phyloP scores from a whole-genome alignment of 1,140 invertebrate species.

The Zeugodacus cucurbitae region DNA sequence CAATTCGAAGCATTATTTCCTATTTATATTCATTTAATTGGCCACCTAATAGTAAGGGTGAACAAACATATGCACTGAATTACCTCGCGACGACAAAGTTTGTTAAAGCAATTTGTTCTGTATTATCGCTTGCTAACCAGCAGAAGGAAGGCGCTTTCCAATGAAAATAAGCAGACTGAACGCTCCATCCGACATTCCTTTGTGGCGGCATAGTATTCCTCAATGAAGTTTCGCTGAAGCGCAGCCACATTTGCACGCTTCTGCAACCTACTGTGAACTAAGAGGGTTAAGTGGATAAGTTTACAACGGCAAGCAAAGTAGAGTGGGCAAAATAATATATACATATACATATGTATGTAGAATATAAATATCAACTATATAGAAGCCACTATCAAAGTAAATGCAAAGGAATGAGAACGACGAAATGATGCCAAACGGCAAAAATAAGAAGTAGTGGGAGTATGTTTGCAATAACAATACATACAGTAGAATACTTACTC shows the following conservation, averaged over 20 bases:
- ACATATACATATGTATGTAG: background rate
- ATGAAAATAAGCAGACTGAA: background rate
- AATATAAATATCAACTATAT: background rate
- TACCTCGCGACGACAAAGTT: no score
- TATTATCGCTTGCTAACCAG: background rate
- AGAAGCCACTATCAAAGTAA: background rate
- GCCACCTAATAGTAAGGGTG: no score
- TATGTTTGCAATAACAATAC: background rate
- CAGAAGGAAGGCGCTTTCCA: background rate
- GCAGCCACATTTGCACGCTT: background rate
- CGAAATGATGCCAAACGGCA: background rate
- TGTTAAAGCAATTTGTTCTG: no score
- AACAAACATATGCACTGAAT: no score
- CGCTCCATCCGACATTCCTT: background rate
- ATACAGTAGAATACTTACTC: background rate
- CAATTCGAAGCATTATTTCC: no score
- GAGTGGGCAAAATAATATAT: background rate
- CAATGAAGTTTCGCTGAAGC: background rate
- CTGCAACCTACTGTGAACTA: conserved; percentile 7
- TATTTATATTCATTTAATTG: no score
- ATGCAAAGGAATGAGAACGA: background rate
- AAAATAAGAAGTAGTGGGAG: background rate
- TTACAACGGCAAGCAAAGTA: background rate
- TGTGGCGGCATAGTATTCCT: background rate
- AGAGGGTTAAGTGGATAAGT: conserved; percentile 29